Evolutionary conservation across 2,888 invertebrate genomes (phyloP), one percentile per base, ranked within the genome.

Genomic region (Scelioninae gen. 2): DNA sequence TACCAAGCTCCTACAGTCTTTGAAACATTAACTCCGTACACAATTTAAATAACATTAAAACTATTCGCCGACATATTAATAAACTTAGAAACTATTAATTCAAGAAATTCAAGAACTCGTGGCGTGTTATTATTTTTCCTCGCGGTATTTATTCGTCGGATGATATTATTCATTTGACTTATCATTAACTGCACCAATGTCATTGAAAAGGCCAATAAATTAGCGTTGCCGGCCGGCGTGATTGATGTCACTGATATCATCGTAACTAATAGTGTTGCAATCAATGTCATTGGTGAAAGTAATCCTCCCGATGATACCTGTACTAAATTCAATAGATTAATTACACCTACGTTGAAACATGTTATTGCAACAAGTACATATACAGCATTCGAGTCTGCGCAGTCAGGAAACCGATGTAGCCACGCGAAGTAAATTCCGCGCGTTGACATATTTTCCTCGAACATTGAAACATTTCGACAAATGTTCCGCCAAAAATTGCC

Each of bases 261-360:
- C 65, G 52, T 60, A 65, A 65, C 52, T 71, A 71, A 71, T 71
- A 65, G 57, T 60, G 71, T 60, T 71, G 71, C 71, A 71, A 58
- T 71, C 71, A 71, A 60, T 65, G 65, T 71, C 71, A 71, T 39
- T 58, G 46, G 65, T 71, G 71, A 71, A 71, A 71, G 65, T 65
- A 60, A 64, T 58, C 53, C 22, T 64, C 48, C 15, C 22, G 53
- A 65, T 60, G 71, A 64, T 57, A 60, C 63, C 25, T 52, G 28
- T 58, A 58, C 52, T 45, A 48, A 46, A 64, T 46, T 28, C 50
- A 45, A 58, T 71, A 31, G 57, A 25, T 61, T 58, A 52, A 58
- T 71, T 64, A 57, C 63, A 55, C 52, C 37, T 50, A 48, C 48
- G 41, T 35, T 48, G 9, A 19, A 10, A 16, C 19, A 22, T 33